These are phyloP conservation scores for Diabrotica virgifera DNA, from an alignment of 1,140 invertebrate species.

Conservation along the genomic window DNA sequence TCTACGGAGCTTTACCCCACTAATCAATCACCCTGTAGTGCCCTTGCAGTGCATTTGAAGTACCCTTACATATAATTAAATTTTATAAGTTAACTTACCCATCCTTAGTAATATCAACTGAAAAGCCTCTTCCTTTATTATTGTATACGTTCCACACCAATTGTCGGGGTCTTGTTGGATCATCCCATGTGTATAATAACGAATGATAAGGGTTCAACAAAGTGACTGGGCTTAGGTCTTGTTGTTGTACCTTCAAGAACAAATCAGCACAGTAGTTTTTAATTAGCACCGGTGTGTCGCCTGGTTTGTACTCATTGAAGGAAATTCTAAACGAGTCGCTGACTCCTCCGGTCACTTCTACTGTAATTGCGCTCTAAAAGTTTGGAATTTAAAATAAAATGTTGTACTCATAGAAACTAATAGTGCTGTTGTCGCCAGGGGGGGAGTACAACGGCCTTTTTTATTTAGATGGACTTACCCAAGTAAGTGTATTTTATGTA, in stretches of 20 bases:
- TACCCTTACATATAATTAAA: no score
- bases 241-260: constrained; percentile 78
- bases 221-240: constrained; percentile 67
- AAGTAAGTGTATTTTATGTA: no score
- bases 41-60: no score
- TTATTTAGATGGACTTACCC: no score
- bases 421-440: no score
- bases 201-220: constrained; percentile 75
- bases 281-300: constrained; percentile 74
- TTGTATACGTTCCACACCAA: constrained; percentile 83
- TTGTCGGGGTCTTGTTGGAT: constrained; percentile 67
- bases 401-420: no score
- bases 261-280: constrained; percentile 80
- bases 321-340: constrained; percentile 68
- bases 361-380: constrained; percentile 68
- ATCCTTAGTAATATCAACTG: constrained; percentile 66
- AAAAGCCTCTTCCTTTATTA: constrained; percentile 70
- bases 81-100: constrained; percentile 50
- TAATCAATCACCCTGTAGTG: no score
- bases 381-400: constrained; percentile 14
- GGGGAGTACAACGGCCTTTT: no score
- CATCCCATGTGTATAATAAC: constrained; percentile 83
- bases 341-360: constrained; percentile 69
- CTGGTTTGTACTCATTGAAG: constrained; percentile 65
- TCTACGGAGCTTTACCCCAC: no score